phyloP scores from a whole-genome alignment of 1,140 invertebrate species.

The Pachypsylla venusta region DNA sequence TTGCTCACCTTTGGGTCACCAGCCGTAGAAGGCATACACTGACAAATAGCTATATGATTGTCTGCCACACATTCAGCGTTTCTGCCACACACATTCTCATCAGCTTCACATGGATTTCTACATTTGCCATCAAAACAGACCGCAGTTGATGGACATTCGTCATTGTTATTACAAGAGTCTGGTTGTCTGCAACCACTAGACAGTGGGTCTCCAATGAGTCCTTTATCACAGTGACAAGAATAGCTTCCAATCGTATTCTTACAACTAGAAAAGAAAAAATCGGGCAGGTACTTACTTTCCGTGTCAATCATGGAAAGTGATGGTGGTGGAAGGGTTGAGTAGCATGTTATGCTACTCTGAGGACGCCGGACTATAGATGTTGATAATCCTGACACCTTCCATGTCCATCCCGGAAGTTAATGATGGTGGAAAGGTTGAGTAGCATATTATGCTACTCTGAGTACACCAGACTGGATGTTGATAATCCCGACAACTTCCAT shows the following conservation, averaged over 20 bases:
- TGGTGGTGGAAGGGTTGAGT: no score
- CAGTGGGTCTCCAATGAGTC: slow-evolving; percentile 60
- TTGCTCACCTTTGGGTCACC: slow-evolving; percentile 45
- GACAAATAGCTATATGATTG: slow-evolving; percentile 52
- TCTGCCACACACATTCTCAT: slow-evolving; percentile 43
- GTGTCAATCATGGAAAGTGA: no score
- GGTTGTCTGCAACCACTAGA: slow-evolving; percentile 51
- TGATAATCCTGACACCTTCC: no score
- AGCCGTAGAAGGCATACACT: slow-evolving; percentile 54
- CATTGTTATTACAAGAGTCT: slow-evolving; percentile 62
- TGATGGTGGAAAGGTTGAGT: no score
- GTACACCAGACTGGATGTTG: no score
- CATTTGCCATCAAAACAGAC: slow-evolving; percentile 61
- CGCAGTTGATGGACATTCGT: slow-evolving; percentile 60
- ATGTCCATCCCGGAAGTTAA: no score
- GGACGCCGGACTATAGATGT: no score
- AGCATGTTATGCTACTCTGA: no score
- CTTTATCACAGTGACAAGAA: slow-evolving; percentile 54
- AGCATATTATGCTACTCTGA: no score
- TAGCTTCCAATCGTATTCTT: slow-evolving; percentile 61
- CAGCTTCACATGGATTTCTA: slow-evolving; percentile 56
- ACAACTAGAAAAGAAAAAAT: slow-evolving; percentile 47
- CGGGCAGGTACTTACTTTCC: no score
- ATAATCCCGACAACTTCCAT: no score
- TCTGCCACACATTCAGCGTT: slow-evolving; percentile 54